Evolutionary conservation across 37 sponge, comb jelly and placozoan genomes (phyloP).

Genomic region (Diacarnus erythraeanus): DNA sequence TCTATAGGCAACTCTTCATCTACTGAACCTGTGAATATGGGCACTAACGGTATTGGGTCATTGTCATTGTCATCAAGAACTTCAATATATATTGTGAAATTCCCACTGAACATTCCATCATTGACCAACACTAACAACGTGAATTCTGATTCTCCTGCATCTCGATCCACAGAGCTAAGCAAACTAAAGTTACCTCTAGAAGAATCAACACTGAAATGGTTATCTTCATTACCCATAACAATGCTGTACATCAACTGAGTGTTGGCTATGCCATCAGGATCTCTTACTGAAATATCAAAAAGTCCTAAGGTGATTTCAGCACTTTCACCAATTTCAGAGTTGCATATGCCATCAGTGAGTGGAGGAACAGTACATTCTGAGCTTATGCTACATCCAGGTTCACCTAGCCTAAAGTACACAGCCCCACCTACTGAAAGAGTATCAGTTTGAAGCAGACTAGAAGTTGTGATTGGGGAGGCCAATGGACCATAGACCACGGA

Average conservation of each 20-base stretch:
- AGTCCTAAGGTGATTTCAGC: conserved; percentile 34
- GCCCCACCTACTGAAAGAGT: conserved; percentile 73
- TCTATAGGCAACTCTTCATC: conserved; percentile 24
- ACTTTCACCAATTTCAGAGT: conserved; percentile 34
- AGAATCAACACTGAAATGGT: conserved; percentile 26
- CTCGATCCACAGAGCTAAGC: conserved; percentile 43
- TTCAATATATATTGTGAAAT: conserved; percentile 21
- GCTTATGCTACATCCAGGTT: conserved; percentile 24
- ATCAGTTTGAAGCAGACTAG: conserved; percentile 28
- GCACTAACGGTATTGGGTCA: conserved; percentile 26
- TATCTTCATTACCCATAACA: conserved; percentile 30
- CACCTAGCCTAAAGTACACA: conserved; percentile 49
- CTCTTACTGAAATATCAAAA: conserved; percentile 34
- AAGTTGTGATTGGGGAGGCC: conserved; percentile 2
- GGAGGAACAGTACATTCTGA: conserved; percentile 17
- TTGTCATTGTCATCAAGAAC: conserved; percentile 64
- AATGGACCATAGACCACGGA: conserved; percentile 60
- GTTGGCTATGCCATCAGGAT: conserved; percentile 57
- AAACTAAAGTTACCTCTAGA: conserved; percentile 46
- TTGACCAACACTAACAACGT: conserved; percentile 27
- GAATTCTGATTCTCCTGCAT: conserved; percentile 20
- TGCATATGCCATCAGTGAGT: conserved; percentile 21
- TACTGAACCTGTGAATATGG: conserved; percentile 26
- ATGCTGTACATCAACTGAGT: conserved; percentile 28
- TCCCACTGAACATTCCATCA: conserved; percentile 40